These are phyloP conservation scores for Macrochelys suwanniensis DNA, from an alignment of 2,797 vertebrate species.

Conservation along the genomic window DNA sequence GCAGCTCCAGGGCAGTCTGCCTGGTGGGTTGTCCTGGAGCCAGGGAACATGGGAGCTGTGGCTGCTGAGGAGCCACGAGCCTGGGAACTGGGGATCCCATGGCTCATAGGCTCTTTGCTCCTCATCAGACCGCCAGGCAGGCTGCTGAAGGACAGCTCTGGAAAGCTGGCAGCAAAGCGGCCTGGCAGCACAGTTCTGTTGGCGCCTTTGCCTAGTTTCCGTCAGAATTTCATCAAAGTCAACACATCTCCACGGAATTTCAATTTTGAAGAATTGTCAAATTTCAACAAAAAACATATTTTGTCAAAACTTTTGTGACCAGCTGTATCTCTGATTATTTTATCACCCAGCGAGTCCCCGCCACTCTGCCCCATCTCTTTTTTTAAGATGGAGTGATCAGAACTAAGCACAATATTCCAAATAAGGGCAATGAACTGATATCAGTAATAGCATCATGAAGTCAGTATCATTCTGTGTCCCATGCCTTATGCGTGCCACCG, in stretches of 20 bases:
- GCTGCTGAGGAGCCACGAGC: not conserved
- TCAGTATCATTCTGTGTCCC: not conserved
- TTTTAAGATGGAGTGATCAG: not conserved
- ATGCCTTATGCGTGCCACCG: not conserved
- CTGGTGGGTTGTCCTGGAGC: not conserved
- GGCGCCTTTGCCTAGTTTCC: not conserved
- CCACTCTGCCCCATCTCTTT: not conserved
- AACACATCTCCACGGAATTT: not conserved
- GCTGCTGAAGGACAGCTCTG: not conserved
- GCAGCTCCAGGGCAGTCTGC: not conserved
- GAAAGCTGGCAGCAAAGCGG: not conserved
- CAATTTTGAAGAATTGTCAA: not conserved
- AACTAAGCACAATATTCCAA: not conserved
- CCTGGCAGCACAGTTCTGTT: not conserved
- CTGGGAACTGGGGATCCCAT: not conserved
- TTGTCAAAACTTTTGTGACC: not conserved
- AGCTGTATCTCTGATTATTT: not conserved
- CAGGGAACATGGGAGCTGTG: not conserved
- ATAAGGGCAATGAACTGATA: not conserved
- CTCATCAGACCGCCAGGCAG: not conserved
- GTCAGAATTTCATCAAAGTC: not conserved
- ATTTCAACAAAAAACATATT: not conserved
- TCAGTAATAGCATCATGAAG: not conserved
- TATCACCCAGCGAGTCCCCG: not conserved
- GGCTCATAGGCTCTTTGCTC: not conserved